Evolutionary conservation across 2,888 invertebrate species (phyloP).

Genomic region (Hybos culiciformis): DNA sequence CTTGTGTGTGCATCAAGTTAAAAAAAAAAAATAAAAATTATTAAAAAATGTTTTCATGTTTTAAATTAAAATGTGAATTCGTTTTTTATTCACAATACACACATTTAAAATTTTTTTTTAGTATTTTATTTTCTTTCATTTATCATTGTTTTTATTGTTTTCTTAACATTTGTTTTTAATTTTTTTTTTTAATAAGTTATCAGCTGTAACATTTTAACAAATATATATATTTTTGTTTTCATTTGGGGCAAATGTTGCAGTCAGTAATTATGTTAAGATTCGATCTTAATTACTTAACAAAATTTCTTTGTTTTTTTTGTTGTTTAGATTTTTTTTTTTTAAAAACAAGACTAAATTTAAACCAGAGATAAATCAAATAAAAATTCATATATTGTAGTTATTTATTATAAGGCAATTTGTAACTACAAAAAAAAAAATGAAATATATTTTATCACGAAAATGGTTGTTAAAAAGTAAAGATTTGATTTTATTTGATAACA

Average conservation of each 20-base stretch:
- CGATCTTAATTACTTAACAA: slow-evolving; percentile 17
- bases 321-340: no score
- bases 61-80: not conserved
- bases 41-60: not conserved
- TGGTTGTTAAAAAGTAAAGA: no score
- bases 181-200: slow-evolving; percentile 10
- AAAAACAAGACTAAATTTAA: no score
- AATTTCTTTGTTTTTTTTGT: slow-evolving; percentile 9
- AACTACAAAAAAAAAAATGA: no score
- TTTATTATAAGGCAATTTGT: no score
- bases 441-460: no score
- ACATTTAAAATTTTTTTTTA: slow-evolving; percentile 3
- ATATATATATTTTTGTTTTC: slow-evolving; percentile 9
- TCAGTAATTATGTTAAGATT: slow-evolving; percentile 22
- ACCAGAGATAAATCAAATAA: no score
- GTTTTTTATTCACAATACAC: slow-evolving; percentile 8
- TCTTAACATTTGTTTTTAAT: no score
- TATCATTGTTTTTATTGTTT: slow-evolving; percentile 9
- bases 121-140: not conserved
- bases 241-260: slow-evolving; percentile 21
- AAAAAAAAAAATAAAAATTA: not conserved
- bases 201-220: slow-evolving; percentile 7
- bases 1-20: no score
- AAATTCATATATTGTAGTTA: no score
- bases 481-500: no score